phyloP scores from a whole-genome alignment of 2,797 vertebrate species.

The Rhinophrynus dorsalis region DNA sequence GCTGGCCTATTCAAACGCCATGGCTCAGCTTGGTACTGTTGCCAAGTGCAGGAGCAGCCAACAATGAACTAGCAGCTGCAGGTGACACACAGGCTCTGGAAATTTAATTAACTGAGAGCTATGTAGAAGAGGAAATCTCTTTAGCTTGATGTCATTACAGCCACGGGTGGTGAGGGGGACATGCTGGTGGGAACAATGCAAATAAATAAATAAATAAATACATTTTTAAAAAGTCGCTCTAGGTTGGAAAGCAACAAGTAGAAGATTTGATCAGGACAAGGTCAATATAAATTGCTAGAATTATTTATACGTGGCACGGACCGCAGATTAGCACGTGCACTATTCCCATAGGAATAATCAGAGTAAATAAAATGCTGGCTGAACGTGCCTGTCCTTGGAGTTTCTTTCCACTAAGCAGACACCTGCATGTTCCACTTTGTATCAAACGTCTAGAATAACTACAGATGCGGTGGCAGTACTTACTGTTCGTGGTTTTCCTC shows the following conservation, averaged over 20 bases:
- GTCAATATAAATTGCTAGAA: not conserved
- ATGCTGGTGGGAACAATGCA: not conserved
- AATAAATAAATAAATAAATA: too few relatives aligned
- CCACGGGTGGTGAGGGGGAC: not conserved
- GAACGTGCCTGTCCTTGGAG: not conserved
- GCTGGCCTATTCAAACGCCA: conserved; percentile 54
- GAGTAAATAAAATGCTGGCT: conserved; percentile 19
- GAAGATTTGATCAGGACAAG: not conserved
- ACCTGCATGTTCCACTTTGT: not conserved
- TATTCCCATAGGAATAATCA: conserved; percentile 7
- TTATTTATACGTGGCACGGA: not conserved
- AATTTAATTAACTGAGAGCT: conserved; percentile 56
- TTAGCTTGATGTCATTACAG: conserved; percentile 40
- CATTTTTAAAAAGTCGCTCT: not conserved
- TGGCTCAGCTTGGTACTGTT: conserved; percentile 52
- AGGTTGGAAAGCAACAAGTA: not conserved
- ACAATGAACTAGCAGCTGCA: conserved; percentile 58
- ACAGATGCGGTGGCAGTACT: too few relatives aligned
- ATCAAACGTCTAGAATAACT: too few relatives aligned
- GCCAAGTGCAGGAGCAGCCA: conserved; percentile 48
- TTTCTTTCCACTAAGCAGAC: not conserved
- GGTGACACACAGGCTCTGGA: conserved; percentile 52
- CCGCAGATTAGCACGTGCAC: not conserved
- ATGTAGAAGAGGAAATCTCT: conserved; percentile 46
- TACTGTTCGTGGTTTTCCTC: too few relatives aligned